These are phyloP conservation scores for Gisinianus flammeolus DNA, from an alignment of 2,888 invertebrate species.

Conservation along the genomic window DNA sequence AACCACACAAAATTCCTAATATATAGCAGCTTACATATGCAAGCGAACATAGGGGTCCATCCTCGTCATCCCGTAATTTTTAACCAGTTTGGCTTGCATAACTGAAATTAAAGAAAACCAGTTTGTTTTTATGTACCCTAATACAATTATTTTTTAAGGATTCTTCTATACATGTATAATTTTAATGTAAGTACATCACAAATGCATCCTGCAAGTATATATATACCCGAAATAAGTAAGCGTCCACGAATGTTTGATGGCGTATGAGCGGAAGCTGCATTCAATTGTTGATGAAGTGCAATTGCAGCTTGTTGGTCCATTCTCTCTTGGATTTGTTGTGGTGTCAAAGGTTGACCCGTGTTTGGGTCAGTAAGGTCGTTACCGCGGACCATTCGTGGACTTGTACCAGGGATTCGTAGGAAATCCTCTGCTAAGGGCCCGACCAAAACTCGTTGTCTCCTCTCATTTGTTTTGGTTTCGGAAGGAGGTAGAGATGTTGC, in stretches of 20 bases:
- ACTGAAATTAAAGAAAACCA: too few species aligned
- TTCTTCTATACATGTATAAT: too few species aligned
- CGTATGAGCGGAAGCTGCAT: slow-evolving; percentile 43
- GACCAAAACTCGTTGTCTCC: slow-evolving; percentile 68
- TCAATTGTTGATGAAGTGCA: slow-evolving; percentile 57
- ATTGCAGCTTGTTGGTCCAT: slow-evolving; percentile 80
- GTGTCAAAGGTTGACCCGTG: slow-evolving; percentile 54
- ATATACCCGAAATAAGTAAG: slow-evolving; percentile 83
- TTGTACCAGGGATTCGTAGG: slow-evolving; percentile 65
- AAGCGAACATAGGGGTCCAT: slow-evolving; percentile 97
- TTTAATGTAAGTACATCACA: too few species aligned
- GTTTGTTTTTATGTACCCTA: too few species aligned
- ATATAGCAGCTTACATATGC: slow-evolving; percentile 63
- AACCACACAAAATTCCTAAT: neutral
- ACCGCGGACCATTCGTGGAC: slow-evolving; percentile 29
- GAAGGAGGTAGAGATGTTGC: slow-evolving; percentile 52
- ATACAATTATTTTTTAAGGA: too few species aligned
- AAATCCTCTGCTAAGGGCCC: slow-evolving; percentile 82
- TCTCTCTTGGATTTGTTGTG: slow-evolving; percentile 73
- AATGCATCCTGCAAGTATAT: too few species aligned
- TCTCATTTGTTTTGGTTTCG: slow-evolving; percentile 48
- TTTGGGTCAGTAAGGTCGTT: slow-evolving; percentile 47
- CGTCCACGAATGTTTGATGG: slow-evolving; percentile 69
- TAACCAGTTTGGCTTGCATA: slow-evolving; percentile 86
- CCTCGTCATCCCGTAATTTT: slow-evolving; percentile 91